Evolutionary conservation across 2,113 vertebrate genomes (phyloP).

Genomic region (Pelmatolapia mariae): DNA sequence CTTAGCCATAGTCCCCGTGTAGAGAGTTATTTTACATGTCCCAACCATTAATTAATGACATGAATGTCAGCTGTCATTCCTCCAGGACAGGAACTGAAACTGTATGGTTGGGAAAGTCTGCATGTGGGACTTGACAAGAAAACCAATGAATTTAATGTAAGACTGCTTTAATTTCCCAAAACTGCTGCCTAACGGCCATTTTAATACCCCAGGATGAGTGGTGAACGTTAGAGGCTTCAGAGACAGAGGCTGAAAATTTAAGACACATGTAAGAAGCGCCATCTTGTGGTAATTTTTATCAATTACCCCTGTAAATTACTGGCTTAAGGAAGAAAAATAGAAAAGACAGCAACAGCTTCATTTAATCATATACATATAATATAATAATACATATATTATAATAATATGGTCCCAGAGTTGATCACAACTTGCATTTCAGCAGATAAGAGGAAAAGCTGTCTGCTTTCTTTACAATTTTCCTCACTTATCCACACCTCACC

Average conservation of each 20-base stretch:
- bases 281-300: slow-evolving; percentile 8
- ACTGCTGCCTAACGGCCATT: background rate
- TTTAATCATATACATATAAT: background rate
- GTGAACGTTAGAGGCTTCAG: background rate
- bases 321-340: background rate
- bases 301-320: background rate
- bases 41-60: background rate
- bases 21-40: background rate
- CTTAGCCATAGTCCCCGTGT: background rate
- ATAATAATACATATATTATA: background rate
- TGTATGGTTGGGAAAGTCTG: background rate
- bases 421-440: background rate
- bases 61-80: background rate
- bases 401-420: background rate
- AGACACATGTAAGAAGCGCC: background rate
- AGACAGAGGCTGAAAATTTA: background rate
- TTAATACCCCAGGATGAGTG: background rate
- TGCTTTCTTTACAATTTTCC: background rate
- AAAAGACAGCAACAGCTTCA: background rate
- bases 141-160: background rate
- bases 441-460: background rate
- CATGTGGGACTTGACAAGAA: background rate
- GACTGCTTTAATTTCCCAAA: background rate
- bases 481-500: background rate
- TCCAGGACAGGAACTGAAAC: background rate